These are phyloP conservation scores for Leguminivora glycinivorella DNA, from an alignment of 1,140 invertebrate species.

Conservation along the genomic window DNA sequence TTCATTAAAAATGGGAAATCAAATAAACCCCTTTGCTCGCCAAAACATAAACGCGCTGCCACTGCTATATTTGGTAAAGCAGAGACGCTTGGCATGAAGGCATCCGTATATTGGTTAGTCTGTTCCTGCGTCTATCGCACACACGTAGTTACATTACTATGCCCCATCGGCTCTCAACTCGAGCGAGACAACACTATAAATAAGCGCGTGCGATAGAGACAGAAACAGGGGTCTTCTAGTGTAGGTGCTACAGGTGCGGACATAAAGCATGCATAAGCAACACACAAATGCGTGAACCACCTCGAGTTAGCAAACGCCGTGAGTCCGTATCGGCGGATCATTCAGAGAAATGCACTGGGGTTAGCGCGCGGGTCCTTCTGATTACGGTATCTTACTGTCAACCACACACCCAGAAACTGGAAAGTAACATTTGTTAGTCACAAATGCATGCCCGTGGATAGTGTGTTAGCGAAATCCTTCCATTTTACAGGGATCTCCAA, in stretches of 20 bases:
- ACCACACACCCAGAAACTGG: constrained; percentile 98
- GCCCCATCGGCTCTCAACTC: no score
- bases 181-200: no score
- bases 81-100: no score
- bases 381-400: constrained; percentile 97
- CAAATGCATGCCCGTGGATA: constrained; percentile 38
- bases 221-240: not conserved
- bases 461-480: constrained; percentile 4
- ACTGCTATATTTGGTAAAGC: no score
- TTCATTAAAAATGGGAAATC: no score
- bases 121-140: no score
- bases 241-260: not conserved
- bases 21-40: no score
- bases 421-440: constrained; percentile 76
- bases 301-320: constrained; percentile 48
- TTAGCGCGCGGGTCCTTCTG: constrained; percentile 98
- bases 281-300: constrained; percentile 52
- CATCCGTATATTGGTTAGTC: no score
- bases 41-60: no score
- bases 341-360: constrained; percentile 97
- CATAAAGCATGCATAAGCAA: constrained; percentile 31
- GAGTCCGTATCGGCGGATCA: constrained; percentile 56
- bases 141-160: no score
- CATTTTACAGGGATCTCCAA: not conserved
- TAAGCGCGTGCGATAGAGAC: no score